phyloP scores from a whole-genome alignment of 37 sponge, comb jelly and placozoan genomes.

The Aplysina aerophoba region DNA sequence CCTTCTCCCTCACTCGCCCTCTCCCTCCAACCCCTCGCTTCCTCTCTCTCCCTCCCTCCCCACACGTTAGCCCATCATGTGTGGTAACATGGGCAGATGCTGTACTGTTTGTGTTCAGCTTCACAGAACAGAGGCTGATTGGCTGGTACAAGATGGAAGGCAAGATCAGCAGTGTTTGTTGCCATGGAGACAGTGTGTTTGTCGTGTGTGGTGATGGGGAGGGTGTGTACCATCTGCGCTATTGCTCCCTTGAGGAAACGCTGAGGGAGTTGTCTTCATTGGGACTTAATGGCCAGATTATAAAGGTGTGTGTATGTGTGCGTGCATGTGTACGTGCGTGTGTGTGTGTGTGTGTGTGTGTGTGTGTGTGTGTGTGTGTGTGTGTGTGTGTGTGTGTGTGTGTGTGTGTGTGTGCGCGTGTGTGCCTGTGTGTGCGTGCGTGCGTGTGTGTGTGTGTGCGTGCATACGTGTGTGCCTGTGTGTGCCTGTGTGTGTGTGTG shows the following conservation, averaged over 20 bases:
- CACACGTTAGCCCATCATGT: not conserved
- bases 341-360: not conserved
- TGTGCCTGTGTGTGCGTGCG: not conserved
- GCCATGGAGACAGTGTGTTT: constrained; percentile 20
- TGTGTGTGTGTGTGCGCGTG: constrained; percentile 34
- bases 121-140: not conserved
- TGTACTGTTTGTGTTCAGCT: constrained; percentile 14
- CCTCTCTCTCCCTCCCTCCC: too few species aligned
- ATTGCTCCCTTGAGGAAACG: not conserved
- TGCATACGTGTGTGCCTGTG: not conserved
- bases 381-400: not conserved
- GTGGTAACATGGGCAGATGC: not conserved
- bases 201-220: not conserved
- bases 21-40: too few species aligned
- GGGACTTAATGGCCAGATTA: not conserved
- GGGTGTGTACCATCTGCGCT: not conserved
- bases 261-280: not conserved
- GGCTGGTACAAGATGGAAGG: constrained; percentile 15
- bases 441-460: too few species aligned
- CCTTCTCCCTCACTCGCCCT: too few species aligned
- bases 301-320: not conserved
- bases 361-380: constrained; percentile 19
- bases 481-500: too few species aligned
- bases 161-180: constrained; percentile 2
- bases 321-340: not conserved